phyloP scores from a whole-genome alignment of 2,113 vertebrate species.

The Corapipo altera region DNA sequence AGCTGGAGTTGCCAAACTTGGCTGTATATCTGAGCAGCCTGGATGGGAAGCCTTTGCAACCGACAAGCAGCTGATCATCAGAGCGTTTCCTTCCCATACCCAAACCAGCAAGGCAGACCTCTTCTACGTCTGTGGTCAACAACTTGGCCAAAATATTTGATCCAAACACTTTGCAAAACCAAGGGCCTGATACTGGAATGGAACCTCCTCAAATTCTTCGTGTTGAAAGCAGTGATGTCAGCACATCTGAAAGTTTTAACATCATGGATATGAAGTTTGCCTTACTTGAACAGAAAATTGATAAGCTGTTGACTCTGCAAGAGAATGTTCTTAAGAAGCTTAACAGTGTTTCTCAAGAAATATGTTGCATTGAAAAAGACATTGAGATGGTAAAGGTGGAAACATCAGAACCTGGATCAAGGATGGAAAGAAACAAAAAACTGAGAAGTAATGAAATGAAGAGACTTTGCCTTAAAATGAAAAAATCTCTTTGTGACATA shows the following conservation, averaged over 20 bases:
- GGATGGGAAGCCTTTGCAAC: conserved; percentile 45
- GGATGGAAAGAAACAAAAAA: background rate
- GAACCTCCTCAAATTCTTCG: conserved; percentile 53
- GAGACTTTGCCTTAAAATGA: conserved; percentile 70
- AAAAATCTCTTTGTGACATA: conserved; percentile 69
- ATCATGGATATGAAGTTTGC: conserved; percentile 78
- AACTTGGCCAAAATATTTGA: conserved; percentile 83
- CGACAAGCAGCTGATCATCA: conserved; percentile 57
- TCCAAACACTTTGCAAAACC: conserved; percentile 75
- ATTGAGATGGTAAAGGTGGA: conserved; percentile 78
- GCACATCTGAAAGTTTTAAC: conserved; percentile 60
- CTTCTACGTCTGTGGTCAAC: conserved; percentile 75
- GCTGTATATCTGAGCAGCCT: conserved; percentile 40
- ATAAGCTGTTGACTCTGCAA: conserved; percentile 77
- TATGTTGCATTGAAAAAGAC: conserved; percentile 75
- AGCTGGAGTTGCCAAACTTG: conserved; percentile 37
- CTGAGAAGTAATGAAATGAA: conserved; percentile 49
- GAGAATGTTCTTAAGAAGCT: conserved; percentile 78
- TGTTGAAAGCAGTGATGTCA: conserved; percentile 14
- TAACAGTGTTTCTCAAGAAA: conserved; percentile 78
- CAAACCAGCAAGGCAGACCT: conserved; percentile 50
- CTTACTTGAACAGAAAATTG: conserved; percentile 81
- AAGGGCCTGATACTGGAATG: conserved; percentile 52
- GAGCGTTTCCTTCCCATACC: conserved; percentile 43
- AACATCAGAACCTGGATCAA: conserved; percentile 71